Conservation (phyloP, 2,888 invertebrate species). For the Tineola bisselliella region DNA sequence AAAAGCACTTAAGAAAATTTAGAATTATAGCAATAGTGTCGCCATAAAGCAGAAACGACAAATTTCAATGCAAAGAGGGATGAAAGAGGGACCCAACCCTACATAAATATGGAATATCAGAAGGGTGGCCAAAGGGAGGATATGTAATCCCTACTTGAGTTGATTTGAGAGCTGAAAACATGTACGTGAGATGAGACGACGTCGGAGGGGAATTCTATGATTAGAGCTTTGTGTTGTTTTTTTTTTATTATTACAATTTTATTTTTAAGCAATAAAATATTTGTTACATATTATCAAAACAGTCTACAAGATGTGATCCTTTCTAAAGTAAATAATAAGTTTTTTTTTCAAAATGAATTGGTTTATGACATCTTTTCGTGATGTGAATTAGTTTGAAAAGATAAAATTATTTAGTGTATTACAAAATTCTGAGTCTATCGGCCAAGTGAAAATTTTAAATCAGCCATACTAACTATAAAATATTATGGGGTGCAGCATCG, state of each 20-base stretch:
- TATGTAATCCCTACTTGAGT: slow-evolving; percentile 48
- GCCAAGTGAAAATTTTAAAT: neutral
- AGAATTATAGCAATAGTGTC: neutral
- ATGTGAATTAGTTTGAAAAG: too few relatives aligned
- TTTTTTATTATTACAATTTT: too few relatives aligned
- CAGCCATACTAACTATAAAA: neutral
- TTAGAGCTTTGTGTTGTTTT: neutral
- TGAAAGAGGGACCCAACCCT: slow-evolving; percentile 1
- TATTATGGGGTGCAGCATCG: neutral
- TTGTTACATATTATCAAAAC: too few relatives aligned
- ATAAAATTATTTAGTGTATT: neutral
- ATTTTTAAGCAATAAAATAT: too few relatives aligned
- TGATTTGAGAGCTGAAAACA: slow-evolving; percentile 50
- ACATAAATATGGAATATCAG: slow-evolving; percentile 22
- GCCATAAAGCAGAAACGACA: slow-evolving; percentile 31
- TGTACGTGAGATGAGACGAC: slow-evolving; percentile 34
- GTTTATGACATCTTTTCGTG: too few relatives aligned
- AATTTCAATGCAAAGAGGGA: slow-evolving; percentile 46
- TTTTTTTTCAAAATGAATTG: too few relatives aligned
- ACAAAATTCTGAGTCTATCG: neutral
- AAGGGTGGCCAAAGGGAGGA: slow-evolving; percentile 30
- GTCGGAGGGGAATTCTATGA: slow-evolving; percentile 23
- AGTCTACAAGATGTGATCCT: too few relatives aligned
- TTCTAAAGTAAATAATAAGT: too few relatives aligned
- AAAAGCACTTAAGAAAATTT: slow-evolving; percentile 4